These are phyloP conservation scores for Porites rus DNA, from an alignment of 92 coral and sea anemone species.

Conservation along the genomic window DNA sequence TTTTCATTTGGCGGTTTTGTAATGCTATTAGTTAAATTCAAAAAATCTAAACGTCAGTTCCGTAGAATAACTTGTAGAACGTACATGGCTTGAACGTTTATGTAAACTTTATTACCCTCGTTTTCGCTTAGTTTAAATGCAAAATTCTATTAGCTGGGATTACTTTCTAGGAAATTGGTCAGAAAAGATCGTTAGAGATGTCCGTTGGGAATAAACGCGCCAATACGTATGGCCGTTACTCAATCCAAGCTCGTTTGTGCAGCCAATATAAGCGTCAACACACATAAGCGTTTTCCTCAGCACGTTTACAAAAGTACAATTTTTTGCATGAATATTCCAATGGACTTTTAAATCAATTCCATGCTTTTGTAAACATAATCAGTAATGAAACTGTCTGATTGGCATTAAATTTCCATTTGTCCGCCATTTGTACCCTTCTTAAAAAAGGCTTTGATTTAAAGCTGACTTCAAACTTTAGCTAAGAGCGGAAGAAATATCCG, in stretches of 20 bases:
- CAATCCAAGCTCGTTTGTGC: not conserved
- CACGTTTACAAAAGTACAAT: not conserved
- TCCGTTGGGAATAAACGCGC: slow-evolving; percentile 3
- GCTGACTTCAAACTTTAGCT: too few species aligned
- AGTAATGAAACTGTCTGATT: not conserved
- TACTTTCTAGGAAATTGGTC: not conserved
- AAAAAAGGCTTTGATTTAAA: not conserved
- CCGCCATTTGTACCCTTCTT: not conserved
- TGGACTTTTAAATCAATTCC: not conserved
- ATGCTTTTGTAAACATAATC: not conserved
- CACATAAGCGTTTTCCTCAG: not conserved
- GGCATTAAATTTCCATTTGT: not conserved
- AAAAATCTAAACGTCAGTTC: not conserved
- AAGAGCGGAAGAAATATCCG: not conserved
- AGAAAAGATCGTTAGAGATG: not conserved
- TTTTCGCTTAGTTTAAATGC: not conserved
- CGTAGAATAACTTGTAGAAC: too few species aligned
- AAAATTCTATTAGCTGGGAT: too few species aligned
- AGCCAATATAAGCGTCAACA: not conserved
- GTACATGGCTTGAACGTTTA: too few species aligned
- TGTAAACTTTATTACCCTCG: too few species aligned
- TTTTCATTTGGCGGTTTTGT: not conserved
- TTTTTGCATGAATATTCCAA: not conserved
- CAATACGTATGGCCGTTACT: slow-evolving; percentile 1
- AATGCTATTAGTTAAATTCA: not conserved